phyloP scores from a whole-genome alignment of 2,888 invertebrate species.

The Andrena trimmerana region DNA sequence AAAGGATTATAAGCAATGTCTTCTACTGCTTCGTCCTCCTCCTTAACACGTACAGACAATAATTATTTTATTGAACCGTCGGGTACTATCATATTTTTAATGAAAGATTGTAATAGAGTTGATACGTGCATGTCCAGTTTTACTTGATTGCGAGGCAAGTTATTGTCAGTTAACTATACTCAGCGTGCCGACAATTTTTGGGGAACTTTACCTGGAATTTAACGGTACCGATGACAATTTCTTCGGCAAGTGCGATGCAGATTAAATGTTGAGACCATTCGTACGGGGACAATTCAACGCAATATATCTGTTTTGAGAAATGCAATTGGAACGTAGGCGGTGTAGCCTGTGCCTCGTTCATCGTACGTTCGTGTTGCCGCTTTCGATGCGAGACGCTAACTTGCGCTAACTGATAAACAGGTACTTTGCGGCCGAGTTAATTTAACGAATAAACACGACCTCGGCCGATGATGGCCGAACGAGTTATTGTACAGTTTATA shows the following conservation, averaged over 20 bases:
- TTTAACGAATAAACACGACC: too few species aligned
- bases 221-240: constrained; percentile 87
- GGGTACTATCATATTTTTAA: neutral
- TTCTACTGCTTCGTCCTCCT: constrained; percentile 86
- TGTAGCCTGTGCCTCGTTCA: constrained; percentile 81
- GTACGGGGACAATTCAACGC: constrained; percentile 88
- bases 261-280: constrained; percentile 89
- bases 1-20: constrained; percentile 86
- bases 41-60: constrained; percentile 80
- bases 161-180: neutral
- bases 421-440: too few species aligned
- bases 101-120: neutral
- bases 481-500: too few species aligned
- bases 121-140: neutral
- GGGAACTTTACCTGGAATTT: constrained; percentile 86
- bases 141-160: neutral
- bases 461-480: too few species aligned
- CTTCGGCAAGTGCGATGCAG: constrained; percentile 87
- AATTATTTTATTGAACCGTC: neutral
- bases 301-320: constrained; percentile 86
- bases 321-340: constrained; percentile 85
- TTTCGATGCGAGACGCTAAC: neutral
- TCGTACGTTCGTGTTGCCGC: constrained; percentile 49
- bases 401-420: too few species aligned
- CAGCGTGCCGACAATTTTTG: neutral